phyloP scores from a whole-genome alignment of 2,888 invertebrate species.

The Diogma glabrata region DNA sequence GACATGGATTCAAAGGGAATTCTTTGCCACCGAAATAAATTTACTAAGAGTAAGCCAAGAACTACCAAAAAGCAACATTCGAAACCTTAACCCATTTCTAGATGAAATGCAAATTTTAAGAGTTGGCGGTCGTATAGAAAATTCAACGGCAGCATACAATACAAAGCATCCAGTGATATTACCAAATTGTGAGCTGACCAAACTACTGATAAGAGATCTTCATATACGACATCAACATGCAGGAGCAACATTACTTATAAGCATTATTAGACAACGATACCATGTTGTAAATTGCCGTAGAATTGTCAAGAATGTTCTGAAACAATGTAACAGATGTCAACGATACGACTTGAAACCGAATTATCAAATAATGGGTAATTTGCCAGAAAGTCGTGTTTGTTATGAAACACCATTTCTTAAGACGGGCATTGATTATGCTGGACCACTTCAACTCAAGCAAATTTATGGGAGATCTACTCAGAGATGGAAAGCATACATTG shows the following conservation, averaged over 20 bases:
- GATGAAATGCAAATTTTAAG: background rate
- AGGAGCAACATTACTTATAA: background rate
- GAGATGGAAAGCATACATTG: background rate
- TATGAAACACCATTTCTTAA: background rate
- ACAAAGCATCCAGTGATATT: conserved; percentile 1
- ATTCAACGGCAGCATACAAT: background rate
- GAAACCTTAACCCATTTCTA: background rate
- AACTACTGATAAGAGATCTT: background rate
- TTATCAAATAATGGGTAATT: no score
- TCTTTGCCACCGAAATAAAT: background rate
- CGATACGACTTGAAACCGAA: no score
- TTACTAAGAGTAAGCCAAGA: no score
- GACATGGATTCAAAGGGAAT: background rate
- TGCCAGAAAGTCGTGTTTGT: no score
- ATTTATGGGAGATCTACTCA: background rate
- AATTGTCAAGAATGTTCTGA: no score
- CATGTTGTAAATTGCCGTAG: no score
- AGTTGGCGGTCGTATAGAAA: background rate
- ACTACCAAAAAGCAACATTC: background rate
- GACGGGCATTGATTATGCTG: background rate
- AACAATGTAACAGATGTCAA: no score
- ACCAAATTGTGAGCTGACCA: background rate
- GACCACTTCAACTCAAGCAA: background rate
- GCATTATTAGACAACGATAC: background rate
- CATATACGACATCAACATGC: no score